These are phyloP conservation scores for Cyclura pinguis DNA, from an alignment of 2,797 vertebrate species.

Conservation along the genomic window DNA sequence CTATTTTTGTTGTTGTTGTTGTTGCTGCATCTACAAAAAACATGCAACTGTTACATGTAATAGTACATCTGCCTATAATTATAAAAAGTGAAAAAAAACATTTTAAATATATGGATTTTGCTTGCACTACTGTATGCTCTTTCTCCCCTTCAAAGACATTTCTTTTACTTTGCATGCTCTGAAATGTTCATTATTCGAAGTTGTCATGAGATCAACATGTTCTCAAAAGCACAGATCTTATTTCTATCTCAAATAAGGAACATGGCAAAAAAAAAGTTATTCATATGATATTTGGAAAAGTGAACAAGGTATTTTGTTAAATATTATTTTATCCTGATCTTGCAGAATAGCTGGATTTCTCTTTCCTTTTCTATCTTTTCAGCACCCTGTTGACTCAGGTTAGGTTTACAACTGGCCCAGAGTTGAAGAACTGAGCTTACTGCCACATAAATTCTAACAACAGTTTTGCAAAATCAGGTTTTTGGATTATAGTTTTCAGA, in stretches of 20 bases:
- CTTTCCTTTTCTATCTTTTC: neutral
- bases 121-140: neutral
- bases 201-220: constrained; percentile 45
- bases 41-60: constrained; percentile 22
- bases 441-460: neutral
- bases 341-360: neutral
- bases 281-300: neutral
- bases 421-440: neutral
- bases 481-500: neutral
- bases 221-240: constrained; percentile 37
- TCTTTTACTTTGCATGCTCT: constrained; percentile 41
- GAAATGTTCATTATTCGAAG: constrained; percentile 49
- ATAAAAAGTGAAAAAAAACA: constrained; percentile 5
- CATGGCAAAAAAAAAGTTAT: neutral
- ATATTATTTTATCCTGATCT: neutral
- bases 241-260: constrained; percentile 37
- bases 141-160: constrained; percentile 1
- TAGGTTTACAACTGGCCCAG: neutral
- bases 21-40: constrained; percentile 21
- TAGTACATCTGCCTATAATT: constrained; percentile 17
- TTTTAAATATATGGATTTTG: constrained; percentile 7
- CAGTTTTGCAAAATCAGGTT: neutral
- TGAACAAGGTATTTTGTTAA: neutral
- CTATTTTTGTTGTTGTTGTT: constrained; percentile 26
- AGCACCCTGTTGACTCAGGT: neutral